Evolutionary conservation across 2,113 vertebrate species (phyloP).

Genomic region (Sitta europaea): DNA sequence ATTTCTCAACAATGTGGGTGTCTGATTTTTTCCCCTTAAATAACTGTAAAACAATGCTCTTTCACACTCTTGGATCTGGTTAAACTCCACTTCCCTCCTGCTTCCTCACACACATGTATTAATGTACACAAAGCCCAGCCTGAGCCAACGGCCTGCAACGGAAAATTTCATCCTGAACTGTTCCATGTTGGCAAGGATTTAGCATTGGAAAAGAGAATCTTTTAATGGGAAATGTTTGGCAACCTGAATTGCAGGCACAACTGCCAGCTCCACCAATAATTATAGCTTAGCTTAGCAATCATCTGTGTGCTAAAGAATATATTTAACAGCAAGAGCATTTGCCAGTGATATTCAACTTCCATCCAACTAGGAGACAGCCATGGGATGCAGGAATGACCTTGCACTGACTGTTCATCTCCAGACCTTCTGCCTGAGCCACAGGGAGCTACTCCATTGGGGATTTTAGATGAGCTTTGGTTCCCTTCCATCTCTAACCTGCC

Average conservation of each 20-base stretch:
- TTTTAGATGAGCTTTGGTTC: neutral
- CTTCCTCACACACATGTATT: neutral
- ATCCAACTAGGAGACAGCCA: rapidly evolving
- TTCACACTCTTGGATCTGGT: neutral
- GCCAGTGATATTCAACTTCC: neutral
- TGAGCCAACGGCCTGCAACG: neutral
- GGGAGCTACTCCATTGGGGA: neutral
- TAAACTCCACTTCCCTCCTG: neutral
- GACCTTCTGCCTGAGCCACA: neutral
- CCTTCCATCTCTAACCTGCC: neutral
- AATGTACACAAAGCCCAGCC: neutral
- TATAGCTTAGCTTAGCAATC: constrained; percentile 12
- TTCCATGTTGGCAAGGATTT: neutral
- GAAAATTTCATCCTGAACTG: constrained; percentile 27
- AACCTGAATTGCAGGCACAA: neutral
- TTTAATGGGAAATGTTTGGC: constrained; percentile 47
- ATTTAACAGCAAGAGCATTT: neutral
- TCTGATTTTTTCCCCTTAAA: neutral
- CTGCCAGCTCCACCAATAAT: constrained; percentile 56
- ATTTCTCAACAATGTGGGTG: neutral
- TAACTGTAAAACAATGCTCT: neutral
- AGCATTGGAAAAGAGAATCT: neutral
- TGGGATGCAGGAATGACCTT: neutral
- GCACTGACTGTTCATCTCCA: neutral
- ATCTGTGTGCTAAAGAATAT: neutral